phyloP scores from a whole-genome alignment of 2,888 invertebrate species.

The Lycia hirtaria region DNA sequence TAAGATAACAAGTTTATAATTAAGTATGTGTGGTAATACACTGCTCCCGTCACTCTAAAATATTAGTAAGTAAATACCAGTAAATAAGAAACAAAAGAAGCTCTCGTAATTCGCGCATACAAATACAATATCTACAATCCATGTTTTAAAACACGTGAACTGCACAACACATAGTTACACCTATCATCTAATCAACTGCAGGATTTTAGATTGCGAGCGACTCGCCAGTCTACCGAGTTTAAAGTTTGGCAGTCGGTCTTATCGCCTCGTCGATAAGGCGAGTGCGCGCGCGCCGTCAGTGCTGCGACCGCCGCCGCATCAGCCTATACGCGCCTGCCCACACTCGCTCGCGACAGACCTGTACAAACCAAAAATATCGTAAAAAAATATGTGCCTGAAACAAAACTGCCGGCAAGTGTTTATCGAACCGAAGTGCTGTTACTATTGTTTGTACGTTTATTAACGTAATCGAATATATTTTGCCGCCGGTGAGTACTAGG shows the following conservation, averaged over 20 bases:
- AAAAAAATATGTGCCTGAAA: conserved; percentile 65
- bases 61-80: no score
- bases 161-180: conserved; percentile 2
- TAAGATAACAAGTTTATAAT: no score
- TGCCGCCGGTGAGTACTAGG: conserved; percentile 34
- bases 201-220: conserved; percentile 26
- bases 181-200: background rate
- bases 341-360: conserved; percentile 42
- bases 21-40: no score
- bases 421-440: conserved; percentile 70
- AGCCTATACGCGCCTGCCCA: conserved; percentile 43
- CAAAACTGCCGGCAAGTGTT: conserved; percentile 60
- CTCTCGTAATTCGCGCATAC: no score
- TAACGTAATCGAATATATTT: conserved; percentile 32
- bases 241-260: conserved; percentile 63
- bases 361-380: conserved; percentile 62
- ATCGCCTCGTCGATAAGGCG: conserved; percentile 76
- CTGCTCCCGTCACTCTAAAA: no score
- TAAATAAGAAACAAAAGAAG: no score
- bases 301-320: conserved; percentile 66
- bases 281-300: conserved; percentile 66
- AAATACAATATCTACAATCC: background rate
- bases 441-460: conserved; percentile 59
- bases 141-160: background rate
- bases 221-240: conserved; percentile 40